Base-by-base conservation (phyloP, 2,113 vertebrate species). In the Phylloscopus whistleri region DNA sequence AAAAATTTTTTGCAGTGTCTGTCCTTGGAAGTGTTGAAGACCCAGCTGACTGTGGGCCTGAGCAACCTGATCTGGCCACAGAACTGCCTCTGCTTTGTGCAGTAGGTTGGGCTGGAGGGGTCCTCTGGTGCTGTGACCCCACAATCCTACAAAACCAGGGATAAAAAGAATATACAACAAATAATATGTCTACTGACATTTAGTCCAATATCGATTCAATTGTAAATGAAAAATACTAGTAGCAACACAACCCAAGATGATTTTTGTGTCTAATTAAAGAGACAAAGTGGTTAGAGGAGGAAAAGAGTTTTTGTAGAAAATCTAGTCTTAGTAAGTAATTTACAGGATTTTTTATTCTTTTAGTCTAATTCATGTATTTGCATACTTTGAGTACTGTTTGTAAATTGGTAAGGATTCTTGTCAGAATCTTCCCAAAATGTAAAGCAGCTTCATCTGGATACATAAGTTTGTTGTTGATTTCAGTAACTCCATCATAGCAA, bases 401-500 rank as follows among this genome's bases (percentile, higher is more conserved):
- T 55, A 68, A 95, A 85, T 51, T 60, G 19, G 30, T 93, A 91
- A 95, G 49, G 89, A 74, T 78, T 87, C 41, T 81, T 95, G 35
- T 78, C 62, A 94, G 70, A 96, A 91, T 91, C 51, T 91, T 94
- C 79, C 13, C 75, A 73, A 95, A 95, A 74, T 68, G 13, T 76
- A 90, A 78, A 94, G 90, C 67, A 95, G 68, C 64, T 97, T 97
- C 83, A 83, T 90, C 84, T 96, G 87, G 79, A 90, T 84, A 53
- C 8, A 2, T 37, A 84, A 70, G 51, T 93, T 93, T 82, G 63
- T 94, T 95, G 30, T 85, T 94, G 69, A 82, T 95, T 97, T 97
- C 96, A 95, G 80, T 95, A 95, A 96, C 46, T 90, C 69, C 89
- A 87, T 89, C 90, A 93, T 66, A 96, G 70, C 41, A 96, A 90